phyloP scores from a whole-genome alignment of 2,888 invertebrate genomes.

The Auanema sp. region DNA sequence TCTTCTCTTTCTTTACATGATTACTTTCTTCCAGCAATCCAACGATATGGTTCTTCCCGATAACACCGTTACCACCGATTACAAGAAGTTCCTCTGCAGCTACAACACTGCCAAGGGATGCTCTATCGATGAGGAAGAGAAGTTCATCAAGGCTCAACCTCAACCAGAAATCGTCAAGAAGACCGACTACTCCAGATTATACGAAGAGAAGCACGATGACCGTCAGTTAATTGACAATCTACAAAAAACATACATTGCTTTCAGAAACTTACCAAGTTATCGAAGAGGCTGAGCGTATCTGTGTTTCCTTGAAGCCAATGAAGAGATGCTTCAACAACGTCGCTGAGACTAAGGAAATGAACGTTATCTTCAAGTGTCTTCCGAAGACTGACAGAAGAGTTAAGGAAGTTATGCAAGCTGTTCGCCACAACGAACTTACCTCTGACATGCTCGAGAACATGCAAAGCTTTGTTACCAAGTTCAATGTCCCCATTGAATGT shows the following conservation, averaged over 20 bases:
- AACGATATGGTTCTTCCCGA: slow-evolving; percentile 29
- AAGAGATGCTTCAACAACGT: slow-evolving; percentile 36
- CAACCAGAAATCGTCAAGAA: slow-evolving; percentile 29
- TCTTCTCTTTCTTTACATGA: not conserved
- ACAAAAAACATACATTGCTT: slow-evolving; percentile 6
- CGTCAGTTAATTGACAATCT: slow-evolving; percentile 2
- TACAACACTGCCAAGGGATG: slow-evolving; percentile 40
- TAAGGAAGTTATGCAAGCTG: not conserved
- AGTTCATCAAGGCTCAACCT: too few species aligned
- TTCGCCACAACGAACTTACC: not conserved
- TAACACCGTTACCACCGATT: slow-evolving; percentile 24
- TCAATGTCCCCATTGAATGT: too few species aligned
- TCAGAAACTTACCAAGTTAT: slow-evolving; percentile 42
- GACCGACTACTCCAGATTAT: slow-evolving; percentile 33
- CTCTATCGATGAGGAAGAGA: slow-evolving; percentile 33
- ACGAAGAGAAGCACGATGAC: slow-evolving; percentile 12
- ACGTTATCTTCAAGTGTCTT: slow-evolving; percentile 35
- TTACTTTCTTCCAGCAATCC: slow-evolving; percentile 9
- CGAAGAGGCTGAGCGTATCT: slow-evolving; percentile 50
- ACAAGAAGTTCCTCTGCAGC: slow-evolving; percentile 53
- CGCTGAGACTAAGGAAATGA: slow-evolving; percentile 28
- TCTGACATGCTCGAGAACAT: too few species aligned
- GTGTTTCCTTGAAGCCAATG: slow-evolving; percentile 54
- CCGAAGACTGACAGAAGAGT: slow-evolving; percentile 6
- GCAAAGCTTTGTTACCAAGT: too few species aligned